A percentile compares a stretch with the other conserved stretches of the same genome.
Evolutionary conservation across 2,797 vertebrate genomes (phyloP).

Genomic region (Falco biarmicus): DNA sequence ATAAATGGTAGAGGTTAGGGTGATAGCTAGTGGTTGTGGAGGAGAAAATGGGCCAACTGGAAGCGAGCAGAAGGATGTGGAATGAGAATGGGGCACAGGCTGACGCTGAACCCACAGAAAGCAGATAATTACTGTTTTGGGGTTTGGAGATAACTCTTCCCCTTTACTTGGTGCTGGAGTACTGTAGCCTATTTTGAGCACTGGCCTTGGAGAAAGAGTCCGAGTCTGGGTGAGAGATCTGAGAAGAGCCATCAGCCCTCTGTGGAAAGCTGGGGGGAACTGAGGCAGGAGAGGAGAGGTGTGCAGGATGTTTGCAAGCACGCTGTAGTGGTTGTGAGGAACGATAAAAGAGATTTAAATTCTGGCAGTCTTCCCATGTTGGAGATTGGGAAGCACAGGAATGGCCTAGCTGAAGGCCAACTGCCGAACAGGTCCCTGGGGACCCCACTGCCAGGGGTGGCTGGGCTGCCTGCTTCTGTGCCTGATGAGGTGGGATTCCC

Average conservation of each 20-base stretch:
- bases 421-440: neutral
- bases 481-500: neutral
- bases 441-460: neutral
- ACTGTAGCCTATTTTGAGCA: neutral
- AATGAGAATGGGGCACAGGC: neutral
- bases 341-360: neutral
- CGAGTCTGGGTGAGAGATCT: neutral
- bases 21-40: neutral
- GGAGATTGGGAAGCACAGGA: neutral
- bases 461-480: neutral
- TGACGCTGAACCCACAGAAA: neutral
- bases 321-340: rapidly evolving
- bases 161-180: neutral
- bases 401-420: neutral
- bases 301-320: neutral
- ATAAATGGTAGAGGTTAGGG: neutral
- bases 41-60: neutral
- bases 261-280: neutral
- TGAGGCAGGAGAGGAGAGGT: neutral
- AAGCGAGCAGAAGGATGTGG: neutral
- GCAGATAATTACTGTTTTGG: neutral
- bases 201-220: neutral
- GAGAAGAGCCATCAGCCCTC: neutral
- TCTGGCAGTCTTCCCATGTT: neutral
- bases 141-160: neutral